phyloP scores from a whole-genome alignment of 2,797 vertebrate species.

The Anguilla obscura region DNA sequence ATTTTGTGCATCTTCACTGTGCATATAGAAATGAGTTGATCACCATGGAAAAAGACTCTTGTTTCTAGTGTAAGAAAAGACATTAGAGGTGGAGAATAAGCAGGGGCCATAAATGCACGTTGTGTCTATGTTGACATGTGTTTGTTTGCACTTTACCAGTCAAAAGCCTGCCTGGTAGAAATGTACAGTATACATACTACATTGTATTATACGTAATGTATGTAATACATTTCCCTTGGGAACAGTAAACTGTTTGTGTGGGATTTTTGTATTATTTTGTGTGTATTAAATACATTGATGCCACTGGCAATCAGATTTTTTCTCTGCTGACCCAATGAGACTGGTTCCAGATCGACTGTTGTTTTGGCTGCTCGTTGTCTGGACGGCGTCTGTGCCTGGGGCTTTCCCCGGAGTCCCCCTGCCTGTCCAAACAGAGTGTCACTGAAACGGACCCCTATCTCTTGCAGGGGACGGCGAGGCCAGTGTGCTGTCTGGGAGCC shows the following conservation, averaged over 20 bases:
- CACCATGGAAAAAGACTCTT: not conserved
- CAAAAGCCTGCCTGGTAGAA: not conserved
- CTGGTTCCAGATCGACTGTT: not conserved
- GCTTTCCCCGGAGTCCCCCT: not conserved
- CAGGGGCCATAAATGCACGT: not conserved
- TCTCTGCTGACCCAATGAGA: not conserved
- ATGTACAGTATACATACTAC: not conserved
- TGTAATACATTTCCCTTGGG: not conserved
- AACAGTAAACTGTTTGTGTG: not conserved
- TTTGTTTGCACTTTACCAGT: not conserved
- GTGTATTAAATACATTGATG: not conserved
- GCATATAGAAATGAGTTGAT: not conserved
- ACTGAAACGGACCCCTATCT: not conserved
- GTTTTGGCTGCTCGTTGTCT: not conserved
- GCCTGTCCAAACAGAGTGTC: not conserved
- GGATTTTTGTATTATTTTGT: not conserved
- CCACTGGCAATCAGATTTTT: not conserved
- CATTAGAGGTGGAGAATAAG: not conserved
- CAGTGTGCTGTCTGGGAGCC: conserved; percentile 23
- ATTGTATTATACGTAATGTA: not conserved
- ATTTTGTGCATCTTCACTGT: not conserved
- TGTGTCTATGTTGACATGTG: not conserved
- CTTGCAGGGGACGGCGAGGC: conserved; percentile 30
- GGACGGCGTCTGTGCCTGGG: not conserved
- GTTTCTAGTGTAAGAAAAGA: not conserved